A percentile compares a stretch with the other conserved stretches of the same genome.
phyloP scores from a whole-genome alignment of 1,140 invertebrate species.

The Drosophila rufa region DNA sequence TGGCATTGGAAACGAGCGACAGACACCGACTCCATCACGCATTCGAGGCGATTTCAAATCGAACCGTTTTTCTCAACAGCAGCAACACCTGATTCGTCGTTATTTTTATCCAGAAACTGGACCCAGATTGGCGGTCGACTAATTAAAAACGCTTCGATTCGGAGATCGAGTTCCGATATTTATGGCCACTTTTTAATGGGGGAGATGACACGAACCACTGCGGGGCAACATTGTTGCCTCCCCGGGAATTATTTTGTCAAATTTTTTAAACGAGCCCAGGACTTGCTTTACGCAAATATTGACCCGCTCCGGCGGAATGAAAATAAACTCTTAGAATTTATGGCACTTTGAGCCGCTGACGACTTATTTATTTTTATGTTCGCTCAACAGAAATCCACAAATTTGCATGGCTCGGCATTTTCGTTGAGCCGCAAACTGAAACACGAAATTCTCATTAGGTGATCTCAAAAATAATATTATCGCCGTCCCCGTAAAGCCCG shows the following conservation, averaged over 20 bases:
- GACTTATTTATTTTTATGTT: constrained; percentile 73
- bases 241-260: constrained; percentile 71
- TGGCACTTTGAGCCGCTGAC: constrained; percentile 54
- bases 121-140: constrained; percentile 29
- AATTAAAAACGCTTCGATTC: constrained; percentile 56
- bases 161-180: constrained; percentile 44
- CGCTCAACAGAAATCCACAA: constrained; percentile 49
- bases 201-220: constrained; percentile 22
- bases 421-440: constrained; percentile 63
- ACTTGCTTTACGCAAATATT: constrained; percentile 75
- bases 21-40: constrained; percentile 35
- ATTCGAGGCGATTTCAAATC: constrained; percentile 33
- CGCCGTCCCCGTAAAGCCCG: constrained; percentile 5
- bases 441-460: constrained; percentile 80
- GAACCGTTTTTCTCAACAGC: constrained; percentile 14
- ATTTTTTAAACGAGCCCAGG: constrained; percentile 55
- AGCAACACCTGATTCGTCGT: constrained; percentile 74
- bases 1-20: constrained; percentile 21
- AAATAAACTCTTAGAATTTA: constrained; percentile 82
- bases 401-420: constrained; percentile 71
- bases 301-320: constrained; percentile 52
- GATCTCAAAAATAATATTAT: constrained; percentile 58
- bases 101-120: constrained; percentile 31
- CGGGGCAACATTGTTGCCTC: constrained; percentile 57
- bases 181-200: constrained; percentile 50